Evolutionary conservation across 2,797 vertebrate genomes (phyloP), one percentile per base, ranked within the genome.

Genomic region (Steatocranus sp.): DNA sequence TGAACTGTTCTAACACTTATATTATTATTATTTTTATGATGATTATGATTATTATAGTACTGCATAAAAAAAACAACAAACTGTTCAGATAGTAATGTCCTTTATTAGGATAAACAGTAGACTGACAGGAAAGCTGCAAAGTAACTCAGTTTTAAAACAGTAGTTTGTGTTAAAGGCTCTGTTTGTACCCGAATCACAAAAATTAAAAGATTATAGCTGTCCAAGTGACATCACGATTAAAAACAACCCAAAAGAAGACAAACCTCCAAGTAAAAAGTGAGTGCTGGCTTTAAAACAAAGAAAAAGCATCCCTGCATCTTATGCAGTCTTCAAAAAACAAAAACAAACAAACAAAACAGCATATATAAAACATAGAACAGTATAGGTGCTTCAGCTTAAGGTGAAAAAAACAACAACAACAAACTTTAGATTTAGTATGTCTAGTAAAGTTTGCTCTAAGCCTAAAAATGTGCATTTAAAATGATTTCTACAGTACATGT

Each of bases 61-160:
- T 61, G 15, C 18, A 48, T 34, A 84, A 30, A 34, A 30, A 34
- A 61, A 20, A 63, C 32, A 63, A 25, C 66, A 78, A 50, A 75
- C 70, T 18, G 11, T 58, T 68, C 17, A 11, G 20, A 78, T 38
- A 66, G 75, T 74, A 48, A n/a, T 4, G 75, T 61, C 53, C 68
- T 93, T 93, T 92, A 93, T 92, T 94, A 15, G 80, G 41, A 84
- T 70, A 17, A 87, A 86, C 84, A 92, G 76, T 86, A 51, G 14
- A 80, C 23, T 54, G 66, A 83, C 30, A 86, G 54, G 32, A 83
- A 80, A 7, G 25, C 30, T 74, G 68, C 51, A 73, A 81, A 81
- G 25, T 58, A 41, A 70, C 36, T 54, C 8, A 43, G 30, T 77
- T 87, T 78, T 48, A 61, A 3, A 63, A 86, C 82, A 61, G 17